Evolutionary conservation across 2,888 invertebrate species (phyloP).

Genomic region (Parnassius smintheus): DNA sequence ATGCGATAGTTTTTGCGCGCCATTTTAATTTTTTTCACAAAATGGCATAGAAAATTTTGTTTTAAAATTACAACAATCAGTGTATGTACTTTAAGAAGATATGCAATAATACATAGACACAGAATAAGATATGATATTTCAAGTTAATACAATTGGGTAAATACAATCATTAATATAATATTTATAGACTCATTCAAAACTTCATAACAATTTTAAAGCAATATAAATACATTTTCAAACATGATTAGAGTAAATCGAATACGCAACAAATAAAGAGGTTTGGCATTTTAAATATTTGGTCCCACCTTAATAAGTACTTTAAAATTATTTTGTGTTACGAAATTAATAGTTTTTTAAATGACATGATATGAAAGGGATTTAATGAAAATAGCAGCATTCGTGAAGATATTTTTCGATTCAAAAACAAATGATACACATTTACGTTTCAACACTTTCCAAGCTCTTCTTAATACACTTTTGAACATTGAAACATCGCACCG

Average conservation of each 20-base stretch:
- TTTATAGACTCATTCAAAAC: not conserved
- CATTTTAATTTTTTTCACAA: not conserved
- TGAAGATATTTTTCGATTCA: not conserved
- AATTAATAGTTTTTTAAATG: not conserved
- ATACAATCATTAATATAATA: constrained; percentile 9
- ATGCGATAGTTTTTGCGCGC: not conserved
- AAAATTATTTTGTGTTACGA: constrained; percentile 5
- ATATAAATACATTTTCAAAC: constrained; percentile 2
- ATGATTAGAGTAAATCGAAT: not conserved
- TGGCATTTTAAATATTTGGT: constrained; percentile 20
- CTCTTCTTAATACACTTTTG: not conserved
- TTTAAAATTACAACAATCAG: not conserved
- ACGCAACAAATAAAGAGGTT: constrained; percentile 5
- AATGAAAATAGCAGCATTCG: not conserved
- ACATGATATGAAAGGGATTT: constrained; percentile 8
- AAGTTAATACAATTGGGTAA: constrained; percentile 8
- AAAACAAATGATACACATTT: not conserved
- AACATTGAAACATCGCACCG: constrained; percentile 4
- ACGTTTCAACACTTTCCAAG: constrained; percentile 3
- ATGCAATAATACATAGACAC: constrained; percentile 12
- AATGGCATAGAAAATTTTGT: not conserved
- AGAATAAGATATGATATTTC: constrained; percentile 12
- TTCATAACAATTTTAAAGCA: not conserved
- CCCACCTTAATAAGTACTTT: constrained; percentile 17
- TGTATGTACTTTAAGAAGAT: constrained; percentile 5